Percentiles rank a stretch among this genome's conserved stretches.
These are phyloP conservation scores for Onchidella celtica DNA, from an alignment of 2,888 invertebrate species.

Conservation along the genomic window DNA sequence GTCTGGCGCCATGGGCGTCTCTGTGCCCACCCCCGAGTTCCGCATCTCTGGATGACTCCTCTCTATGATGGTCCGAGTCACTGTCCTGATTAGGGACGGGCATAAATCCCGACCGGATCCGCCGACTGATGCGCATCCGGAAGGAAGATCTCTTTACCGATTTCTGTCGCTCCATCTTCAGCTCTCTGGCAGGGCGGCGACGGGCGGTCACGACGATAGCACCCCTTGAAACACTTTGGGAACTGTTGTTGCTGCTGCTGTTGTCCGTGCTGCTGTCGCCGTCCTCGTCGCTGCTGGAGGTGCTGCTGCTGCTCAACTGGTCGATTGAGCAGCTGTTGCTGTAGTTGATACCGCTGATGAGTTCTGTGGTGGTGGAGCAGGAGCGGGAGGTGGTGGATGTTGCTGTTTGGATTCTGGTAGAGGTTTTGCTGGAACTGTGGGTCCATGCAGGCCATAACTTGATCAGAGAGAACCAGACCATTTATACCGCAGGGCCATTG, in stretches of 20 bases:
- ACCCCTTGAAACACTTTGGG: background rate
- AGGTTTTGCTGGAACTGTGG: conserved; percentile 7
- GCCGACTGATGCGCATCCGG: conserved; percentile 30
- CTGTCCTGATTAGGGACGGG: conserved; percentile 21
- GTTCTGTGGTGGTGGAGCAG: background rate
- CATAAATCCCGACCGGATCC: conserved; percentile 22
- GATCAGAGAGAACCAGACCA: conserved; percentile 23
- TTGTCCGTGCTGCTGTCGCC: background rate
- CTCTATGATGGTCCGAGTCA: background rate
- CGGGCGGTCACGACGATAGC: background rate
- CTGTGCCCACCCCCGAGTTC: background rate
- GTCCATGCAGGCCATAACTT: conserved; percentile 29
- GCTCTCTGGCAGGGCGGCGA: background rate
- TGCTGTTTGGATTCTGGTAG: background rate
- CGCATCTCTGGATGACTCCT: background rate
- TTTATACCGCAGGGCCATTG: conserved; percentile 24
- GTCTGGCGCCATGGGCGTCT: background rate
- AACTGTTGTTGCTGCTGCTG: background rate
- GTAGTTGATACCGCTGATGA: background rate
- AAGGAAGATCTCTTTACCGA: conserved; percentile 27
- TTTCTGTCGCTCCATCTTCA: conserved; percentile 27
- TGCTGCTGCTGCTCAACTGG: conserved; percentile 12
- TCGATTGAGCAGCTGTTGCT: background rate
- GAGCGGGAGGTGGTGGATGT: background rate
- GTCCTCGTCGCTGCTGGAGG: conserved; percentile 1